Conservation (phyloP, 2,888 invertebrate genomes). For the Lycocerus yunnanus region DNA sequence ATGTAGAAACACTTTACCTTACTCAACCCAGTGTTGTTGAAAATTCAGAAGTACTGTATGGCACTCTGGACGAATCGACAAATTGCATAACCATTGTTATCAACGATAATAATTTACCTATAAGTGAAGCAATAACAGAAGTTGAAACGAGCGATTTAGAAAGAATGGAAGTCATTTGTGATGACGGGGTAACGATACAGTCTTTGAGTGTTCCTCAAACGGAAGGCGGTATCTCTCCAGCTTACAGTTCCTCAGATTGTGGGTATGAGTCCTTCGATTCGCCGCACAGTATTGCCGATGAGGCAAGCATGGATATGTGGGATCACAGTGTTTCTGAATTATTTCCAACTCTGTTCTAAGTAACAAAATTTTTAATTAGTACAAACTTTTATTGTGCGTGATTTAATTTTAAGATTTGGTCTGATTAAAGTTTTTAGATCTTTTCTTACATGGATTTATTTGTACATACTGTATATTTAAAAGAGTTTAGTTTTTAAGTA, state of each 20-base stretch:
- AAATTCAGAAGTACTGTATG: conserved; percentile 67
- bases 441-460: conserved; percentile 4
- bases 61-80: conserved; percentile 72
- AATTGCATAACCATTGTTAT: conserved; percentile 76
- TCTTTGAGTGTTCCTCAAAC: conserved; percentile 4
- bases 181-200: conserved; percentile 32
- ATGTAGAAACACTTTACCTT: conserved; percentile 14
- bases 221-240: conserved; percentile 18
- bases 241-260: conserved; percentile 57
- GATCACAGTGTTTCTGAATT: conserved; percentile 77
- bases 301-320: conserved; percentile 61
- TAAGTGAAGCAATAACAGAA: conserved; percentile 58
- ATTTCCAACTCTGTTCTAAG: conserved; percentile 73
- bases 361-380: background rate
- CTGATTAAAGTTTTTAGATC: background rate
- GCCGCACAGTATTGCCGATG: conserved; percentile 56
- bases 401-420: background rate
- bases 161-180: conserved; percentile 33
- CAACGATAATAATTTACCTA: conserved; percentile 63
- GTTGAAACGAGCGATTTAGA: conserved; percentile 42
- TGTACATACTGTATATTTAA: conserved; percentile 12
- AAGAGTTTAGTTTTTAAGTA: background rate
- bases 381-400: too few relatives aligned
- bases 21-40: conserved; percentile 19
- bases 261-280: conserved; percentile 72